Percentiles rank a stretch among this genome's conserved stretches.
These are phyloP conservation scores for Palythoa caribaeorum DNA, from an alignment of 92 coral and sea anemone species.

Conservation along the genomic window DNA sequence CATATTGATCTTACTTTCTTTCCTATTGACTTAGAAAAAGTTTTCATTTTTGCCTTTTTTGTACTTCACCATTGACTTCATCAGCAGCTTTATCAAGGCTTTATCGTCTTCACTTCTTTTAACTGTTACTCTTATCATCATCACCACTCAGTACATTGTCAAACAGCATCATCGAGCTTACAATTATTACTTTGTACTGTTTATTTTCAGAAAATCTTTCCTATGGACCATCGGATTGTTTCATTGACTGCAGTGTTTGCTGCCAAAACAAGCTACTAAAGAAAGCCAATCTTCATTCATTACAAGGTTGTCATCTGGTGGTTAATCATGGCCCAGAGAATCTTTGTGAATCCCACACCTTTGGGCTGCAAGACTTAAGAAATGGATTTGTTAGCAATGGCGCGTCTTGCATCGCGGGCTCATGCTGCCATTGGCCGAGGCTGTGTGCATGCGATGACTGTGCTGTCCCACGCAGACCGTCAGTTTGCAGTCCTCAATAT, in stretches of 20 bases:
- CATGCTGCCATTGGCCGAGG: slow-evolving; percentile 31
- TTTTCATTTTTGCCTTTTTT: no score
- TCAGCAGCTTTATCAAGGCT: no score
- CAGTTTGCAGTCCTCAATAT: slow-evolving; percentile 31
- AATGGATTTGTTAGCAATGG: slow-evolving; percentile 36
- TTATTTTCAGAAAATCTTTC: background rate
- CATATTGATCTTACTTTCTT: no score
- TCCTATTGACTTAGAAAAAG: no score
- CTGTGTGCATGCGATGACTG: slow-evolving; percentile 12
- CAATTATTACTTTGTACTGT: no score
- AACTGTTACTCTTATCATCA: no score
- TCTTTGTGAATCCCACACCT: slow-evolving; percentile 19
- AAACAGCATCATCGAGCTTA: no score
- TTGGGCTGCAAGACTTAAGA: slow-evolving; percentile 7
- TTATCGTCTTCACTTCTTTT: no score
- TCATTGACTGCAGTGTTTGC: background rate
- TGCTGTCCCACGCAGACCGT: background rate
- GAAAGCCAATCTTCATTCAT: background rate
- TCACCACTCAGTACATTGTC: no score
- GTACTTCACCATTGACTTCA: no score
- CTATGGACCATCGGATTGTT: background rate
- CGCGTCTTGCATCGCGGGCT: slow-evolving; percentile 28
- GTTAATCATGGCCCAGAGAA: slow-evolving; percentile 12
- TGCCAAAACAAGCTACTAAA: background rate
- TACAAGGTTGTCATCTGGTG: background rate